Evolutionary conservation across 1,140 invertebrate species (phyloP).

Genomic region (Venturia canescens): DNA sequence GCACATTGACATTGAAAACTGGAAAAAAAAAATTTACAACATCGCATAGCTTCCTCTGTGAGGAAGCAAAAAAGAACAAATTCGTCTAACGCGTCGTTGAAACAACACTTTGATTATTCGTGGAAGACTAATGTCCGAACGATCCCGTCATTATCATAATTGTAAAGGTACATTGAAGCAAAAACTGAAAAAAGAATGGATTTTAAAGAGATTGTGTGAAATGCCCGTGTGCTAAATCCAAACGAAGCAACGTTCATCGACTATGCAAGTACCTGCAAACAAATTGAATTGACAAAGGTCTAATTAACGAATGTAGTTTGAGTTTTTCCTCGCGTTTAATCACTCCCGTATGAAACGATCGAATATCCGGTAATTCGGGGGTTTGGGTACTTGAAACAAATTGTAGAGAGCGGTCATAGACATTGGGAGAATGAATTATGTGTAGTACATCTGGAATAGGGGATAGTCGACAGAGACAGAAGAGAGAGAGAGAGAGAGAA

Average conservation of each 20-base stretch:
- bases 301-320: slow-evolving; percentile 31
- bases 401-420: slow-evolving; percentile 13
- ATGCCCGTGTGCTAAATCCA: not conserved
- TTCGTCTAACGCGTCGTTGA: no score
- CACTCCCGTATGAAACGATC: slow-evolving; percentile 14
- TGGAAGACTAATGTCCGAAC: no score
- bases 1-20: no score
- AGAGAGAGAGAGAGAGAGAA: not conserved
- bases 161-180: not conserved
- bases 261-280: no score
- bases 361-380: not conserved
- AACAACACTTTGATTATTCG: not conserved
- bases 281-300: no score
- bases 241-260: no score
- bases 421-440: slow-evolving; percentile 23
- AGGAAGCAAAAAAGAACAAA: not conserved
- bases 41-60: no score
- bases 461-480: not conserved
- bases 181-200: not conserved
- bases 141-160: no score
- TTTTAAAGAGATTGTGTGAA: no score
- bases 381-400: slow-evolving; percentile 11
- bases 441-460: slow-evolving; percentile 2
- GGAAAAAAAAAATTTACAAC: no score
- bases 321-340: not conserved